These are phyloP conservation scores for Nyctibius bracteatus DNA, from an alignment of 2,113 vertebrate species.

Conservation along the genomic window DNA sequence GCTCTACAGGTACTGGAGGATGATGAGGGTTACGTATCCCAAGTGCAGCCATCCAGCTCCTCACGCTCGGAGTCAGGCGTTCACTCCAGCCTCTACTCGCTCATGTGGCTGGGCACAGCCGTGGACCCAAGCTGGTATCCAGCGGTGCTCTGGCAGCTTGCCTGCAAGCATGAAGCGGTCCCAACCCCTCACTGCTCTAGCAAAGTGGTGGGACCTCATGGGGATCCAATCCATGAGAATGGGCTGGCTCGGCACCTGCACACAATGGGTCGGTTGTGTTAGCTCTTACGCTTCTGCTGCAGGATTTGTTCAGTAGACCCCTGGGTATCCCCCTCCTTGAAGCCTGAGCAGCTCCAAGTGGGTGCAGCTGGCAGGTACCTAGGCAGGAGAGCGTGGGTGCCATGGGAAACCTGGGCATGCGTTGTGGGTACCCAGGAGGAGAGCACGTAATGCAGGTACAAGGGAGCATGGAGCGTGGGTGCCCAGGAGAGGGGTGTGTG, in stretches of 20 bases:
- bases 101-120: fast-evolving
- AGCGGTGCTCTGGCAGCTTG: neutral
- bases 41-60: neutral
- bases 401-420: too few relatives aligned
- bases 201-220: neutral
- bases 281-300: neutral
- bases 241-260: neutral
- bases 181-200: neutral
- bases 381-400: neutral
- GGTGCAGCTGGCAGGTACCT: neutral
- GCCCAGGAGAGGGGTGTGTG: neutral
- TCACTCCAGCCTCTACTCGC: fast-evolving
- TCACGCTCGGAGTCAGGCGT: fast-evolving
- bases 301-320: neutral
- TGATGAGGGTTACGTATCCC: neutral
- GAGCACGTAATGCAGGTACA: neutral
- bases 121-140: neutral
- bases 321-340: too few relatives aligned
- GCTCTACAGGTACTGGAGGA: neutral
- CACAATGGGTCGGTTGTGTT: fast-evolving
- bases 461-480: too few relatives aligned
- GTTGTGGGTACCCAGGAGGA: neutral
- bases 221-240: neutral
- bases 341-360: too few relatives aligned
- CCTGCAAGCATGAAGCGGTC: fast-evolving